Conservation (phyloP, 2,888 invertebrate genomes). For the Acholoe squamosa region DNA sequence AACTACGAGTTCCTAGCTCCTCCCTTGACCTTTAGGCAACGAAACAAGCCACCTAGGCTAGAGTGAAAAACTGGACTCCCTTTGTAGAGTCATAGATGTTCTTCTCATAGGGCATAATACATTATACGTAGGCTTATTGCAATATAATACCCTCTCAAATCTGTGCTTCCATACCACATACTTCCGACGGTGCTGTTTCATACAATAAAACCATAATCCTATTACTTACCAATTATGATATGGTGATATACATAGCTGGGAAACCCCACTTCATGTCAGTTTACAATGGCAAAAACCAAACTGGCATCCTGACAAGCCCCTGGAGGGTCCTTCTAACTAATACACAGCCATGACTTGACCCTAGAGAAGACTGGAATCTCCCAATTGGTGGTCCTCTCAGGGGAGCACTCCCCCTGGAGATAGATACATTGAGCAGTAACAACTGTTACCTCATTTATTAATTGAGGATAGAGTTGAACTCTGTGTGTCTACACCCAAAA, state of each 20-base stretch:
- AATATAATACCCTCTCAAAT: too few relatives aligned
- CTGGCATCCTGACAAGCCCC: background rate
- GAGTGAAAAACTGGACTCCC: too few relatives aligned
- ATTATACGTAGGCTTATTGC: too few relatives aligned
- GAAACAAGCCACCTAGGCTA: too few relatives aligned
- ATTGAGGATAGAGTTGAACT: background rate
- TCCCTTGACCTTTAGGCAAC: too few relatives aligned
- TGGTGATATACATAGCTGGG: background rate
- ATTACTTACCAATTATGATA: background rate
- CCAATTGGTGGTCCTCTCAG: background rate
- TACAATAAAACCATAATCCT: background rate
- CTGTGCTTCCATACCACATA: too few relatives aligned
- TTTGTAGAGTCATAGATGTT: too few relatives aligned
- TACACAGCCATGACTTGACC: background rate
- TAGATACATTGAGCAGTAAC: background rate
- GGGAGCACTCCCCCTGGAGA: background rate
- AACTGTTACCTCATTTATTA: slow-evolving; percentile 5
- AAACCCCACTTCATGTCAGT: background rate
- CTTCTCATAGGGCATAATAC: too few relatives aligned
- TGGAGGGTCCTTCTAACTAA: background rate
- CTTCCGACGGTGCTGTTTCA: background rate
- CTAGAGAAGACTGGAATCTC: background rate
- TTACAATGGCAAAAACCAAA: background rate
- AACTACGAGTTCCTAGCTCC: too few relatives aligned
- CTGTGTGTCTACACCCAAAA: too few relatives aligned